These are phyloP conservation scores for Monochamus saltuarius DNA, from an alignment of 1,140 invertebrate genomes.

Conservation along the genomic window DNA sequence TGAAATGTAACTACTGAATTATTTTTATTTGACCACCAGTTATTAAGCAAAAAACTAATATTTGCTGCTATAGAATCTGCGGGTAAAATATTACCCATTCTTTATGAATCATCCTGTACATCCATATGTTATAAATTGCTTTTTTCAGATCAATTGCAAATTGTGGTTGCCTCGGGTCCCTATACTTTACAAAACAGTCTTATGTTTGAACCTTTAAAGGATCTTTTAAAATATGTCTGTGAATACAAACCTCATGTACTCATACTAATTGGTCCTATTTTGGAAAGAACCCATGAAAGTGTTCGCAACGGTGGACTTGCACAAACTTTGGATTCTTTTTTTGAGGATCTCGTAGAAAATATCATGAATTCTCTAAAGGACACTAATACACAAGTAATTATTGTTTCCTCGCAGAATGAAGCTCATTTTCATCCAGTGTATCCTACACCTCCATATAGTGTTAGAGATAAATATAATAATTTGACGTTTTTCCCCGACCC, in stretches of 20 bases:
- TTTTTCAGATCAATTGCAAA: slow-evolving; percentile 56
- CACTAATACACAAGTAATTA: slow-evolving; percentile 65
- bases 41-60: too few species aligned
- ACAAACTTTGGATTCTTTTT: slow-evolving; percentile 70
- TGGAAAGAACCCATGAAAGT: slow-evolving; percentile 68
- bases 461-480: slow-evolving; percentile 58
- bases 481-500: slow-evolving; percentile 74
- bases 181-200: slow-evolving; percentile 77
- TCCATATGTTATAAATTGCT: too few species aligned
- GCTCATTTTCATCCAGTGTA: slow-evolving; percentile 75
- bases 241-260: slow-evolving; percentile 75
- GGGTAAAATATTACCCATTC: too few species aligned
- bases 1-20: too few species aligned
- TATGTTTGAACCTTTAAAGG: slow-evolving; percentile 76
- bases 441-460: slow-evolving; percentile 73
- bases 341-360: slow-evolving; percentile 67
- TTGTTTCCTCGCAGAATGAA: slow-evolving; percentile 77
- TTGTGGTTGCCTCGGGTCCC: slow-evolving; percentile 80
- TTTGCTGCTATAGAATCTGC: too few species aligned
- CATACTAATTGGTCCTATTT: slow-evolving; percentile 80
- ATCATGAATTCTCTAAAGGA: slow-evolving; percentile 56
- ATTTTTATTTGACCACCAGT: too few species aligned
- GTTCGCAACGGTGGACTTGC: slow-evolving; percentile 59
- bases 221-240: slow-evolving; percentile 69
- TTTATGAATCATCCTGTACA: too few species aligned